Percentiles rank a stretch among this genome's conserved stretches.
Conservation (phyloP, 2,797 vertebrate species). For the Synanceia verrucosa region DNA sequence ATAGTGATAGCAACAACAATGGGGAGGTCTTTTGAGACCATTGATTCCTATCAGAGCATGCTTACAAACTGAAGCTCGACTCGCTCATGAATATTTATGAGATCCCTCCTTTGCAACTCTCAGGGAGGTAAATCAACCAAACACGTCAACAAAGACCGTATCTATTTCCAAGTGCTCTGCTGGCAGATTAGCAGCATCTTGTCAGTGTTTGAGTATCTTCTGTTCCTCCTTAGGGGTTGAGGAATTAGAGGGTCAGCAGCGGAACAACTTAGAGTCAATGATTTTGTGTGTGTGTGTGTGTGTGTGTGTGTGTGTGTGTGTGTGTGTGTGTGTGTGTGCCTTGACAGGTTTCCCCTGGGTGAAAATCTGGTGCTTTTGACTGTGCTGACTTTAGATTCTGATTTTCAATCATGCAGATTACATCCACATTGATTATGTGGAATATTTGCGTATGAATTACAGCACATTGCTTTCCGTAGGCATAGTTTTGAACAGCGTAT, state of each 20-base stretch:
- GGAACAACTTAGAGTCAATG: constrained; percentile 2
- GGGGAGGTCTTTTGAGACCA: constrained; percentile 49
- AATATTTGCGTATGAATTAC: too few relatives aligned
- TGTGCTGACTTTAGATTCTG: too few relatives aligned
- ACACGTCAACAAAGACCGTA: constrained; percentile 35
- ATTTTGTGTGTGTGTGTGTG: constrained; percentile 14
- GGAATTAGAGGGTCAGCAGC: constrained; percentile 38
- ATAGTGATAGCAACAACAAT: constrained; percentile 45
- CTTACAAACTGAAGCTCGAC: constrained; percentile 35
- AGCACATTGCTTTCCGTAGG: too few relatives aligned
- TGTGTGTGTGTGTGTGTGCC: too few relatives aligned
- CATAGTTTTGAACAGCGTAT: too few relatives aligned
- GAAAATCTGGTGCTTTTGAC: too few relatives aligned
- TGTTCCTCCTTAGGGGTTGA: constrained; percentile 24
- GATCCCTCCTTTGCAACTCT: constrained; percentile 35
- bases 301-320: too few relatives aligned
- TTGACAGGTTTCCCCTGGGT: too few relatives aligned
- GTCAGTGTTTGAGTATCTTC: constrained; percentile 25
- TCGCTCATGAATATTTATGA: constrained; percentile 65
- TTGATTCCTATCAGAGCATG: constrained; percentile 50
- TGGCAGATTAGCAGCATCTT: constrained; percentile 47
- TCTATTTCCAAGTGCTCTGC: constrained; percentile 38
- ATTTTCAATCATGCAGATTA: too few relatives aligned
- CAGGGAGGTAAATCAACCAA: constrained; percentile 37
- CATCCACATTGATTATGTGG: too few relatives aligned